These are phyloP conservation scores for Drosophila heteroneura DNA, from an alignment of 2,888 invertebrate species.

Conservation along the genomic window DNA sequence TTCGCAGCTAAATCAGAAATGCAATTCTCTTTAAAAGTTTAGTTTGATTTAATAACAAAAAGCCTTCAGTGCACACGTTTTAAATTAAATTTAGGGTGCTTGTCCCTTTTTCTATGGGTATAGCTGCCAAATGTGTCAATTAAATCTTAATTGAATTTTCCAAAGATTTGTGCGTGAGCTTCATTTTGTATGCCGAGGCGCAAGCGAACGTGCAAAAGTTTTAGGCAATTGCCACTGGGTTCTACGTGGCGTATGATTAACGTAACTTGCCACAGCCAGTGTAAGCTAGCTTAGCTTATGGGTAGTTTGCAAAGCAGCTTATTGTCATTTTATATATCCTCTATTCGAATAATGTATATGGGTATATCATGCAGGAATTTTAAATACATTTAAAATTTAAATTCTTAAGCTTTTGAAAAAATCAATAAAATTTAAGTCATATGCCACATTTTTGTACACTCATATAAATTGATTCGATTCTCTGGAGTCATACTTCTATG, in stretches of 20 bases:
- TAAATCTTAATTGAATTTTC: constrained; percentile 67
- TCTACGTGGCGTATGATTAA: constrained; percentile 67
- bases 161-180: constrained; percentile 59
- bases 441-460: neutral
- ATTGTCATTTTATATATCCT: constrained; percentile 28
- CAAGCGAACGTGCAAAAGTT: constrained; percentile 52
- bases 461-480: neutral
- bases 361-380: neutral
- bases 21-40: neutral
- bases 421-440: neutral
- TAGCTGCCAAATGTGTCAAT: constrained; percentile 51
- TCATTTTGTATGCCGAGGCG: constrained; percentile 66
- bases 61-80: neutral
- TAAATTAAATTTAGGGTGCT: constrained; percentile 28
- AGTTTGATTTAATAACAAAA: constrained; percentile 2
- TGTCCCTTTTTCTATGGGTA: constrained; percentile 17
- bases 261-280: constrained; percentile 41
- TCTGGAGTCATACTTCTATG: neutral
- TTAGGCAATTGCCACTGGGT: constrained; percentile 29
- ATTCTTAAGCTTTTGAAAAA: neutral
- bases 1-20: neutral
- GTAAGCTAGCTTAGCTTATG: constrained; percentile 9
- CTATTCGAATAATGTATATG: neutral
- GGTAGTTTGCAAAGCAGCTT: constrained; percentile 19
- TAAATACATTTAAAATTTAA: neutral